Conservation (phyloP, 2,797 vertebrate genomes). For the Poecile montanus region DNA sequence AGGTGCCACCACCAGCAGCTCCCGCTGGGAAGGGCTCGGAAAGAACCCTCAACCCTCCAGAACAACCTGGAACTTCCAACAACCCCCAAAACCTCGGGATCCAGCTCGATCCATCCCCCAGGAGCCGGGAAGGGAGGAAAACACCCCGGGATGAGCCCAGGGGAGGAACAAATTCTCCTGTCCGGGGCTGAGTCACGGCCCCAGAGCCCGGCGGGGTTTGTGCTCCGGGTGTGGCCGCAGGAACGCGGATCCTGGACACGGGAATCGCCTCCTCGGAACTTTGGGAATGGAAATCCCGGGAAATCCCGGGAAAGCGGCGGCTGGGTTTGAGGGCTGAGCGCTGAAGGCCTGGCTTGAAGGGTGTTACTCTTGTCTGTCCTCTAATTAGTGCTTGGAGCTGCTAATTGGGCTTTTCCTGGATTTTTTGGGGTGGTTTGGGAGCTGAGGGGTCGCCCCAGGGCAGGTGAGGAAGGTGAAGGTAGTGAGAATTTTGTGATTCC, state of each 20-base stretch:
- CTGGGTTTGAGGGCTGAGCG: rapidly evolving
- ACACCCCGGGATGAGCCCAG: rapidly evolving
- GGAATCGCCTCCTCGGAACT: rapidly evolving
- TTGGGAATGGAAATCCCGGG: background rate
- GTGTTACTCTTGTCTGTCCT: rapidly evolving
- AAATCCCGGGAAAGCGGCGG: rapidly evolving
- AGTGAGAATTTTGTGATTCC: too few species aligned
- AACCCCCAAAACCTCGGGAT: rapidly evolving
- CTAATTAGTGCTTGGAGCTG: rapidly evolving
- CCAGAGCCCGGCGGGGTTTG: background rate
- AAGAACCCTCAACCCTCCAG: background rate
- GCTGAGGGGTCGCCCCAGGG: background rate
- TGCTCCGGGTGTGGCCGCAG: constrained; percentile 29
- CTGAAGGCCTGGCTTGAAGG: background rate
- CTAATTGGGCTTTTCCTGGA: rapidly evolving
- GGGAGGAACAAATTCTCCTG: constrained; percentile 5
- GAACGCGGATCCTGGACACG: rapidly evolving
- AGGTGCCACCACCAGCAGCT: background rate
- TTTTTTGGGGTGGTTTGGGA: background rate
- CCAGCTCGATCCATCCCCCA: background rate
- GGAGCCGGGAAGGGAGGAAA: background rate
- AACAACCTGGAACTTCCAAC: background rate
- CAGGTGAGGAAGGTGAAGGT: background rate
- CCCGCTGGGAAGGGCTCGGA: background rate
- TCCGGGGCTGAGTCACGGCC: constrained; percentile 56